These are phyloP conservation scores for Anguilla japonica DNA, from an alignment of 2,113 vertebrate species.

Conservation along the genomic window DNA sequence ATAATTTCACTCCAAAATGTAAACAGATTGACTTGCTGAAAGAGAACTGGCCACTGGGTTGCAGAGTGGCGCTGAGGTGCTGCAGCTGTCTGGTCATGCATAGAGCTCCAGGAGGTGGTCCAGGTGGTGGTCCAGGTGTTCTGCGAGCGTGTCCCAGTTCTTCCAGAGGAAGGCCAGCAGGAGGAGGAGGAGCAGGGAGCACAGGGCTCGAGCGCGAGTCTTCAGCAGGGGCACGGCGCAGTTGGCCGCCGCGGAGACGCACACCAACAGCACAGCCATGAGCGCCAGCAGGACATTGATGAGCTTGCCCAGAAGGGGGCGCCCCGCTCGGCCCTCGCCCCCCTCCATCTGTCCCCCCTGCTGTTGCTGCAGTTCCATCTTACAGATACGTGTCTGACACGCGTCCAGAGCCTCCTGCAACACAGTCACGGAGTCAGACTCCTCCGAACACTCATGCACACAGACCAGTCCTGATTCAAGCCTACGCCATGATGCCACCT, in stretches of 20 bases:
- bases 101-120: slow-evolving; percentile 59
- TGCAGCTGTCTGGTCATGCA: background rate
- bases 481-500: too few species aligned
- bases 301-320: slow-evolving; percentile 91
- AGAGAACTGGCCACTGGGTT: slow-evolving; percentile 53
- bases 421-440: slow-evolving; percentile 21
- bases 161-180: slow-evolving; percentile 91
- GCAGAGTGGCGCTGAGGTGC: slow-evolving; percentile 23
- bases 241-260: slow-evolving; percentile 94
- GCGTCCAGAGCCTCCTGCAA: slow-evolving; percentile 91
- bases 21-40: slow-evolving; percentile 80
- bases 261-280: slow-evolving; percentile 94
- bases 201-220: slow-evolving; percentile 90
- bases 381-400: slow-evolving; percentile 95
- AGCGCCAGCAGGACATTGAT: slow-evolving; percentile 94
- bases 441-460: background rate
- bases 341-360: slow-evolving; percentile 95
- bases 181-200: slow-evolving; percentile 85
- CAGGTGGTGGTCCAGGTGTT: slow-evolving; percentile 83
- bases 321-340: slow-evolving; percentile 88
- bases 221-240: slow-evolving; percentile 95
- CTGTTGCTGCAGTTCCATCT: slow-evolving; percentile 98
- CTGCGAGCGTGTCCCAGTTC: slow-evolving; percentile 88
- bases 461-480: too few species aligned
- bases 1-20: slow-evolving; percentile 81